Evolutionary conservation across 2,113 vertebrate species (phyloP), one percentile per base, ranked within the genome.

Genomic region (Labeo rohita): DNA sequence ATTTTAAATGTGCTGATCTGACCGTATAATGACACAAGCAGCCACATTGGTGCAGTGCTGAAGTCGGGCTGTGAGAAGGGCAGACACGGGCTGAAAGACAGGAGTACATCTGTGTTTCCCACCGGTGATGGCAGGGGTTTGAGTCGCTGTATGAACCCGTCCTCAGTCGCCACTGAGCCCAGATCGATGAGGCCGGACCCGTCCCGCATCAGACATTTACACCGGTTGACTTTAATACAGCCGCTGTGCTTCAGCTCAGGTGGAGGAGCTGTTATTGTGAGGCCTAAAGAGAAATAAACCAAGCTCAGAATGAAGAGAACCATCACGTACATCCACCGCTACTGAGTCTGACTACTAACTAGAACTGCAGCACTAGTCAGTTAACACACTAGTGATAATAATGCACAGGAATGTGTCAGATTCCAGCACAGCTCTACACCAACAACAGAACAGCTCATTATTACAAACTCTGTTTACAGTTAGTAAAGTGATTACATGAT

Each of bases 191-290:
- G 91, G 1, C 95, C 94, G 0, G 92, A 93, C 7, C 95, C 94
- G 2, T 95, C 94, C 89, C 92, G 91, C 95, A 95, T 91, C 89
- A 96, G 93, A 78, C 94, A 95, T 47, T 93, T 94, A 84, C 95
- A 95, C 88, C 68, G 90, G 86, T 92, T 95, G 75, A 95, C 91
- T 83, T 90, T 93, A 73, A 96, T 92, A 87, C 95, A 95, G 73
- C 92, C 93, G 0, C 82, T 83, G 77, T 87, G 87, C 34, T 86
- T 75, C 50, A 47, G n/a, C 15, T 68, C 15, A 0, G 13, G 73
- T 0, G 86, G 72, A 15, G 77, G 59, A 8, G 68, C 12, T 6
- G 23, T 28, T 11, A 3, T 0, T 11, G 12, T 16, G 15, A 70
- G 16, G 49, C 61, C 34, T 12, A 85, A 43, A 52, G 28, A 66